Evolutionary conservation across 2,113 vertebrate species (phyloP).

Genomic region (Stictonetta naevosa): DNA sequence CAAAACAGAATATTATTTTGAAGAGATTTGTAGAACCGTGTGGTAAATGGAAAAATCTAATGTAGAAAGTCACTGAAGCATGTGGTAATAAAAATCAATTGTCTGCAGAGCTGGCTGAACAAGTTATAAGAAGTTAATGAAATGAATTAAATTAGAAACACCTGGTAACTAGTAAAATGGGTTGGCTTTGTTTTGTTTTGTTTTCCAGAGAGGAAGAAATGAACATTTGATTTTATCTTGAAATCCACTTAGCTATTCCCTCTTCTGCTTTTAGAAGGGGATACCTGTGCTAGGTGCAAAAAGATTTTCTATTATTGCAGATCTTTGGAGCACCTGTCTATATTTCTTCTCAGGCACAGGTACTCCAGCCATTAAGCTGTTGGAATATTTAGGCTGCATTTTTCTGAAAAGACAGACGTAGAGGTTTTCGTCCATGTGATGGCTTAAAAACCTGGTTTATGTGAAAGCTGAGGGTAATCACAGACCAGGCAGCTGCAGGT

Average conservation of each 20-base stretch:
- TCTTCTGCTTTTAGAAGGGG: neutral
- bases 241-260: neutral
- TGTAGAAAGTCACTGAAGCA: slow-evolving; percentile 11
- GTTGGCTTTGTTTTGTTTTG: neutral
- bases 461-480: neutral
- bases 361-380: neutral
- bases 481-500: neutral
- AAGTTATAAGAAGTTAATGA: slow-evolving; percentile 53
- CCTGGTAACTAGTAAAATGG: slow-evolving; percentile 27
- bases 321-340: neutral
- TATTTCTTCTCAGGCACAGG: neutral
- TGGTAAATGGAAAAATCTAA: neutral
- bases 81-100: slow-evolving; percentile 54
- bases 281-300: neutral
- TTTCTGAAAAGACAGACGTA: neutral
- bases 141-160: slow-evolving; percentile 62
- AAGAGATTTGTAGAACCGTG: neutral
- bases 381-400: neutral
- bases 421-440: neutral
- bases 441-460: neutral
- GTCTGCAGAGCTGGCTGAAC: slow-evolving; percentile 55
- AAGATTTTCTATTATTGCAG: neutral
- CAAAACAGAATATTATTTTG: neutral
- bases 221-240: neutral
- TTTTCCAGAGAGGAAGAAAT: neutral